phyloP scores from a whole-genome alignment of 53 echinoderm and acorn worm species.

The Zoroaster sp. region DNA sequence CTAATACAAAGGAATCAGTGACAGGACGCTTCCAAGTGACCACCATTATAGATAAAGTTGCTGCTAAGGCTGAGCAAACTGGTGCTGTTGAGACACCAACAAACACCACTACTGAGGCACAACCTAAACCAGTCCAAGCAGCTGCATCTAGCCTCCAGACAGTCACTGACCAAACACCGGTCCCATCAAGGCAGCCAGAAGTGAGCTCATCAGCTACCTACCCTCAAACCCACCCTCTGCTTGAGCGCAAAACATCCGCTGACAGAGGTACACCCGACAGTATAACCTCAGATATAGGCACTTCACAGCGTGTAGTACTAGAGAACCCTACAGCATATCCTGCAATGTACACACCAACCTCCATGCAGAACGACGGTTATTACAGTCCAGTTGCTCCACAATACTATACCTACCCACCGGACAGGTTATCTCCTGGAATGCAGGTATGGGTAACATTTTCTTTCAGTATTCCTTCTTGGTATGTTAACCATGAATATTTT shows the following conservation, averaged over 20 bases:
- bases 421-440: constrained; percentile 37
- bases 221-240: background rate
- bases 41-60: constrained; percentile 50
- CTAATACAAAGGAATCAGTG: constrained; percentile 10
- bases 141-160: constrained; percentile 16
- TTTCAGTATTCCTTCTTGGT: background rate
- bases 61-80: background rate
- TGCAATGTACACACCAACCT: background rate
- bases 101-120: background rate
- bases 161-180: background rate
- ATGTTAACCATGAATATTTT: too few species aligned
- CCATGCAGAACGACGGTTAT: constrained; percentile 25
- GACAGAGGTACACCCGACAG: constrained; percentile 95
- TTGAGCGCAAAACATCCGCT: constrained; percentile 54
- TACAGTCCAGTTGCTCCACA: constrained; percentile 18
- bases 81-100: constrained; percentile 2
- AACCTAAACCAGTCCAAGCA: constrained; percentile 3
- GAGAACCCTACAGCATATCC: constrained; percentile 32
- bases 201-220: background rate
- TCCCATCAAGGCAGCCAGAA: background rate
- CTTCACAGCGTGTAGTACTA: constrained; percentile 51
- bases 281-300: constrained; percentile 80
- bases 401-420: constrained; percentile 2
- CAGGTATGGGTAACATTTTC: background rate
- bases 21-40: constrained; percentile 77